Evolutionary conservation across 1,140 invertebrate species (phyloP).

Genomic region (Littorina saxatilis): DNA sequence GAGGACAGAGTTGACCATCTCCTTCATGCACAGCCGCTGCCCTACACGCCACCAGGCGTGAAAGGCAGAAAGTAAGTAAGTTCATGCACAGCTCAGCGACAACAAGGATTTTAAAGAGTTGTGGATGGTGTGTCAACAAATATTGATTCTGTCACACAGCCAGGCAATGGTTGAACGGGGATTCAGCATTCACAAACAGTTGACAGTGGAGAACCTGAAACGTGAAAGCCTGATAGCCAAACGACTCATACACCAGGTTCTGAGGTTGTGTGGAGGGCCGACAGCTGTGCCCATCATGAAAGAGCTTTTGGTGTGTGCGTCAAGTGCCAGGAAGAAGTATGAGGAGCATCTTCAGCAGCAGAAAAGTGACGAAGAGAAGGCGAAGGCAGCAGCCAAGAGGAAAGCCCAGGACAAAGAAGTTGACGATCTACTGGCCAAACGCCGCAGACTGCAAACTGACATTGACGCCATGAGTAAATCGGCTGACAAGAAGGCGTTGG

Average conservation of each 20-base stretch:
- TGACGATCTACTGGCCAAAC: neutral
- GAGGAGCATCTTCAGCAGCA: conserved; percentile 30
- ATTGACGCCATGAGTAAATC: too few species aligned
- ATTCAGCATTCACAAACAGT: conserved; percentile 54
- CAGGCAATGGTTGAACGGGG: conserved; percentile 59
- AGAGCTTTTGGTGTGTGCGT: conserved; percentile 12
- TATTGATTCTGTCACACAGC: conserved; percentile 55
- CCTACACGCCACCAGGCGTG: too few species aligned
- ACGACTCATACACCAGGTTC: conserved; percentile 40
- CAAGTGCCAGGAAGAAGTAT: conserved; percentile 40
- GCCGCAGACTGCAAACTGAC: too few species aligned
- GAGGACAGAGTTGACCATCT: conserved; percentile 44
- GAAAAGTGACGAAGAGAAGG: neutral
- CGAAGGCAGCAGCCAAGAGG: conserved; percentile 16
- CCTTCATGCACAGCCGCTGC: too few species aligned
- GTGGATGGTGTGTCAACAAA: conserved; percentile 44
- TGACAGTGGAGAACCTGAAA: conserved; percentile 52
- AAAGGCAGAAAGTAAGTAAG: too few species aligned
- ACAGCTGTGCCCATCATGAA: conserved; percentile 22
- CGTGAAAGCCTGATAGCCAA: conserved; percentile 46
- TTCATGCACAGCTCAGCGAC: conserved; percentile 9
- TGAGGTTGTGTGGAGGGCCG: conserved; percentile 38
- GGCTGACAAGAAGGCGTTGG: too few species aligned
- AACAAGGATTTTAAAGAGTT: conserved; percentile 35
- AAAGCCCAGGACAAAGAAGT: neutral